A percentile compares a stretch with the other conserved stretches of the same genome.
Evolutionary conservation across 2,888 invertebrate species (phyloP).

Genomic region (Corbicula japonica): DNA sequence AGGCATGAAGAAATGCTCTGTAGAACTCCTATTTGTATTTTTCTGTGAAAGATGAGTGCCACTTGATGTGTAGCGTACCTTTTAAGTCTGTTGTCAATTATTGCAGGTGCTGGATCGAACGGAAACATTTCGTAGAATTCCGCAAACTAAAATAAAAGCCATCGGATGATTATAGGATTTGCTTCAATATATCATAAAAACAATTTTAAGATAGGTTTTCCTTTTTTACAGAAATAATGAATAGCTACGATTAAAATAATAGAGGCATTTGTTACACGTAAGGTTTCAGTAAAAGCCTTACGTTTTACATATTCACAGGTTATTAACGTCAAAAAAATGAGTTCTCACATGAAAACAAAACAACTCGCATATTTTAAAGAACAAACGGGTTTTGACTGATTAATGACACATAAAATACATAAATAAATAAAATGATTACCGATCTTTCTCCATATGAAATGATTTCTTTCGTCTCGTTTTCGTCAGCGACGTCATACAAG

Average conservation of each 20-base stretch:
- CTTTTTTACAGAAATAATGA: too few relatives aligned
- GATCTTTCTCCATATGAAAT: constrained; percentile 28
- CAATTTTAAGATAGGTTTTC: too few relatives aligned
- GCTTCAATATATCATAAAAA: too few relatives aligned
- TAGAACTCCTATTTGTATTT: too few relatives aligned
- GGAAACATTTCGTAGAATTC: constrained; percentile 12
- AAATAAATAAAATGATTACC: constrained; percentile 10
- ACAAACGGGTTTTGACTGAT: neutral
- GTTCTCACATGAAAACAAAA: neutral
- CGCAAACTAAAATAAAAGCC: constrained; percentile 14
- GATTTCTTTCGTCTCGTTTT: constrained; percentile 29
- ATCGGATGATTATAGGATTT: too few relatives aligned
- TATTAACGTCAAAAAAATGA: neutral
- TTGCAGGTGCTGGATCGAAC: neutral
- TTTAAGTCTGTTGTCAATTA: neutral
- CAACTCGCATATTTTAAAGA: neutral
- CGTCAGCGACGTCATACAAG: constrained; percentile 49
- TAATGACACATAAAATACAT: constrained; percentile 7
- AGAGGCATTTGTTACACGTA: too few relatives aligned
- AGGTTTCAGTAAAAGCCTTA: too few relatives aligned
- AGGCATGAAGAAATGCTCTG: too few relatives aligned
- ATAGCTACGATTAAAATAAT: too few relatives aligned
- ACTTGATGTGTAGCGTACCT: too few relatives aligned
- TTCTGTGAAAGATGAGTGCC: too few relatives aligned
- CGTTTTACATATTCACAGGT: too few relatives aligned